Evolutionary conservation across 92 coral and sea anemone species (phyloP).

Genomic region (Desmophyllum pertusum): DNA sequence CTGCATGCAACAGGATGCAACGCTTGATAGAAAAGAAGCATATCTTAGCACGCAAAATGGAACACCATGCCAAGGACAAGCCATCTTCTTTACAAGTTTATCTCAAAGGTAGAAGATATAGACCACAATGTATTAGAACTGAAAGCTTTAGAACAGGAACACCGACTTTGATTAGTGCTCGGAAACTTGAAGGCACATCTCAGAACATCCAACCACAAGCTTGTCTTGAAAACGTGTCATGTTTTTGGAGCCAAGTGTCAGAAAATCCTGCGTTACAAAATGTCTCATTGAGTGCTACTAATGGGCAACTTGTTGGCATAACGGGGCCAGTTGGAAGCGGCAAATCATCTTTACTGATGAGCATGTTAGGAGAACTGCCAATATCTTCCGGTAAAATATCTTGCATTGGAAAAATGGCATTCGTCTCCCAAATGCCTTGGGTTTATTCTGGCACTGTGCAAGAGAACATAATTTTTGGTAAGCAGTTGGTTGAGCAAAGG

Average conservation of each 20-base stretch:
- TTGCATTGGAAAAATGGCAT: conserved; percentile 73
- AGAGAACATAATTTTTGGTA: conserved; percentile 91
- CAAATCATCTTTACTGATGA: conserved; percentile 88
- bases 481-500: conserved; percentile 51
- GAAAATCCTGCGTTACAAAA: conserved; percentile 9
- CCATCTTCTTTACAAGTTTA: not conserved
- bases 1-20: conserved; percentile 19
- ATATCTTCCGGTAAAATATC: conserved; percentile 70
- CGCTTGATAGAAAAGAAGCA: not conserved
- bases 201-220: not conserved
- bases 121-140: not conserved
- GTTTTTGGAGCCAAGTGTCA: conserved; percentile 1
- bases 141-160: conserved; percentile 22
- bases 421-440: conserved; percentile 92
- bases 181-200: not conserved
- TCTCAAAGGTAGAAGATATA: not conserved
- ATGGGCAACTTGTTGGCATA: conserved; percentile 36
- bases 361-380: conserved; percentile 85
- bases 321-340: conserved; percentile 57
- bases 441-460: conserved; percentile 88
- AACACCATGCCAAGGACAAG: not conserved
- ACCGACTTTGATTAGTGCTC: not conserved
- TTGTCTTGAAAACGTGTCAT: not conserved
- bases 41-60: no score
- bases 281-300: not conserved